phyloP scores from a whole-genome alignment of 2,113 vertebrate species.

The Lophius piscatorius region DNA sequence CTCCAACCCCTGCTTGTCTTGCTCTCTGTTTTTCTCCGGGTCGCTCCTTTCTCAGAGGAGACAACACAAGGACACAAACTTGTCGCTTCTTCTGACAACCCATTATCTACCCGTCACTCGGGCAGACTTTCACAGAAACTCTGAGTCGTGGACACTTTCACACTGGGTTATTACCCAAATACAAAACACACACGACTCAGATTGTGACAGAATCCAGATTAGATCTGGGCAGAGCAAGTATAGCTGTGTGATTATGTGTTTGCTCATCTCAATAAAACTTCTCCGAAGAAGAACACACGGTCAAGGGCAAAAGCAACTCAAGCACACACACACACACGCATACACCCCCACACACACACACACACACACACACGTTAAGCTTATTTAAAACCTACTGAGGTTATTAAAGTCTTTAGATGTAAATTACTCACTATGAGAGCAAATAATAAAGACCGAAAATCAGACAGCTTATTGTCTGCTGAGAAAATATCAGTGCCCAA shows the following conservation, averaged over 20 bases:
- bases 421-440: conserved; percentile 38
- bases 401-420: conserved; percentile 44
- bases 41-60: conserved; percentile 55
- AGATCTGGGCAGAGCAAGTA: conserved; percentile 50
- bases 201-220: conserved; percentile 64
- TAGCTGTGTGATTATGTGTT: conserved; percentile 22
- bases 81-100: conserved; percentile 82
- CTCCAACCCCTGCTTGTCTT: conserved; percentile 15
- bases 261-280: conserved; percentile 47
- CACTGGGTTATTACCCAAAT: conserved; percentile 48
- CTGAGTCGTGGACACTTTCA: not conserved
- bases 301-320: conserved; percentile 56
- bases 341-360: conserved; percentile 10
- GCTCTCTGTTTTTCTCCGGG: conserved; percentile 43
- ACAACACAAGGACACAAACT: conserved; percentile 75
- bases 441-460: no score
- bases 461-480: no score
- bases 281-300: conserved; percentile 50
- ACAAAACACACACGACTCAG: conserved; percentile 24
- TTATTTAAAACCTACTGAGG: conserved; percentile 24
- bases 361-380: conserved; percentile 2
- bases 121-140: conserved; percentile 22
- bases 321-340: conserved; percentile 10
- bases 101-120: conserved; percentile 85
- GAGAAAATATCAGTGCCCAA: conserved; percentile 54